Percentiles rank a stretch among this genome's conserved stretches.
Evolutionary conservation across 2,888 invertebrate species (phyloP).

Genomic region (Yponomeuta plumbellus): DNA sequence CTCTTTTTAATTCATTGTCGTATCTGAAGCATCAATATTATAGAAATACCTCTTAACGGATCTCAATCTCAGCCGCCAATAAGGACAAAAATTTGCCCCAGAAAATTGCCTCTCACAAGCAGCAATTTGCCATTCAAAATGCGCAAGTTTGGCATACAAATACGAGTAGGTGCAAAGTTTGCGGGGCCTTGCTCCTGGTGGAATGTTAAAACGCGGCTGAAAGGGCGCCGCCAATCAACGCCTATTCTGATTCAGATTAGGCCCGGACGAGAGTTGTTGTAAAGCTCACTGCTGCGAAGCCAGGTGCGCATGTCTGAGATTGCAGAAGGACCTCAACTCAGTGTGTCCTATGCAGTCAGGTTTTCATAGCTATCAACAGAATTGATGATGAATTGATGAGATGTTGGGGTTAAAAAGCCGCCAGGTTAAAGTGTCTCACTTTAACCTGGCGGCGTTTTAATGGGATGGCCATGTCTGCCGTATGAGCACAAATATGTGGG

Average conservation of each 20-base stretch:
- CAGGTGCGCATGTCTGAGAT: background rate
- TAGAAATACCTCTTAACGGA: too few species aligned
- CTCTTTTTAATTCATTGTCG: too few species aligned
- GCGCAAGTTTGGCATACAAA: background rate
- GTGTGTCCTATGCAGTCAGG: too few species aligned
- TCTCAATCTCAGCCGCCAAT: background rate
- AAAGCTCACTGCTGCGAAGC: background rate
- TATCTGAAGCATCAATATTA: too few species aligned
- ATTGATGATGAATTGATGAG: too few species aligned
- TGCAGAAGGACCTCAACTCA: too few species aligned
- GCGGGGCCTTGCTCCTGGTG: background rate
- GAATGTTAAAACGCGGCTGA: constrained; percentile 3
- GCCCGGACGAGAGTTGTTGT: background rate
- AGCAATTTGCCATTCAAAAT: background rate
- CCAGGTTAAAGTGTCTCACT: too few species aligned
- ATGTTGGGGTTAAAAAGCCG: too few species aligned
- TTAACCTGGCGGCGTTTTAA: too few species aligned
- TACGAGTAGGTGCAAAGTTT: background rate
- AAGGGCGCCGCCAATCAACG: constrained; percentile 7
- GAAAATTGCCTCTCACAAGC: background rate
- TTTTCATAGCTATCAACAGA: too few species aligned
- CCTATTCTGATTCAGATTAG: constrained; percentile 11
- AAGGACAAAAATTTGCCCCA: background rate
- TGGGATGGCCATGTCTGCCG: too few species aligned
- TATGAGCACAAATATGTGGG: too few species aligned